Conservation (phyloP, 2,888 invertebrate genomes). For the Scaptomyza caliginosa region DNA sequence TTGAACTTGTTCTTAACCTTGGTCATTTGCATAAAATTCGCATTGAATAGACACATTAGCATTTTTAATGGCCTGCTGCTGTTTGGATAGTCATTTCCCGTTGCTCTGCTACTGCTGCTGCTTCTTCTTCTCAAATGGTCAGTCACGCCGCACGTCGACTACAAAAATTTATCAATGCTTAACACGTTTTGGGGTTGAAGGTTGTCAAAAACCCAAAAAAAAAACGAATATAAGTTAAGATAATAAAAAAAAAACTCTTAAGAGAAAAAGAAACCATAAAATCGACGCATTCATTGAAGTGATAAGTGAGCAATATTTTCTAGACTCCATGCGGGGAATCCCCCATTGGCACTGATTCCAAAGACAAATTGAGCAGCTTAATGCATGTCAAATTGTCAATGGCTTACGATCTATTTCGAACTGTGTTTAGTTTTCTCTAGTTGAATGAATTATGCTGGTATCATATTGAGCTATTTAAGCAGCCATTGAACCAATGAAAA, state of each 20-base stretch:
- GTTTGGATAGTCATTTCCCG: constrained; percentile 57
- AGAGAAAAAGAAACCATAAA: constrained; percentile 6
- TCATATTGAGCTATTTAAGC: constrained; percentile 20
- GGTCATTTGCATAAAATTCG: constrained; percentile 79
- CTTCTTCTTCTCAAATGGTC: constrained; percentile 1
- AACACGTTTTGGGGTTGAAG: constrained; percentile 71
- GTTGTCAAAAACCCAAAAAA: constrained; percentile 26
- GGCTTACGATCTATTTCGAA: constrained; percentile 28
- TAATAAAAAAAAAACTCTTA: neutral
- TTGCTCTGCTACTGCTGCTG: neutral
- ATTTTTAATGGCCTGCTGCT: constrained; percentile 74
- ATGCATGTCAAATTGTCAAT: constrained; percentile 71
- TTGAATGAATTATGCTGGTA: constrained; percentile 54
- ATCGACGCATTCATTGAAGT: constrained; percentile 62
- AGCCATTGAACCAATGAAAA: constrained; percentile 11
- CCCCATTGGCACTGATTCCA: constrained; percentile 39
- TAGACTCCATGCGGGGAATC: constrained; percentile 3
- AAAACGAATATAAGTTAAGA: neutral
- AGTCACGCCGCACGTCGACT: constrained; percentile 15
- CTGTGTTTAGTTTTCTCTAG: constrained; percentile 28
- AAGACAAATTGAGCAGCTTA: constrained; percentile 74
- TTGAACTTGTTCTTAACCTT: constrained; percentile 69
- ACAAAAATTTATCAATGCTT: constrained; percentile 70
- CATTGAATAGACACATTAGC: constrained; percentile 79
- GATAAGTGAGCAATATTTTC: constrained; percentile 77